These are phyloP conservation scores for Micronisus gabar DNA, from an alignment of 2,113 vertebrate genomes.

Conservation along the genomic window DNA sequence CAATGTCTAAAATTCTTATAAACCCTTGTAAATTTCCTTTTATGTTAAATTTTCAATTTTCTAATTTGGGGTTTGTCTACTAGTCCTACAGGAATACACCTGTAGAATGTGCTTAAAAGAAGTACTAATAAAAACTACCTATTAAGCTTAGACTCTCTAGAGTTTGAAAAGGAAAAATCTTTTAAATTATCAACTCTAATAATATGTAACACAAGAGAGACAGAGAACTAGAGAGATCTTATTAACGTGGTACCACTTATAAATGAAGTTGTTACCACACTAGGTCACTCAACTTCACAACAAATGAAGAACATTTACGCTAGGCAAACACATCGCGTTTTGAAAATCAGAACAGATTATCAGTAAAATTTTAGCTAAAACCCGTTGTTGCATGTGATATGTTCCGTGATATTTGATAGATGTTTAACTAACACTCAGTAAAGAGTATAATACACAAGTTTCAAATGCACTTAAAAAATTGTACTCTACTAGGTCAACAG, in stretches of 20 bases:
- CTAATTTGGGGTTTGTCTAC: background rate
- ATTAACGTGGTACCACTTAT: background rate
- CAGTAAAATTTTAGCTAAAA: background rate
- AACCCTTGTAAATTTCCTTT: background rate
- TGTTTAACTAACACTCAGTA: background rate
- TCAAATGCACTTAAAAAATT: background rate
- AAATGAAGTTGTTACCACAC: background rate
- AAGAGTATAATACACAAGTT: background rate
- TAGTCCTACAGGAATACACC: background rate
- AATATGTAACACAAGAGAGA: background rate
- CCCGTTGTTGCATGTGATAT: accelerated
- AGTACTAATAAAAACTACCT: background rate
- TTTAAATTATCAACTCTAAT: background rate
- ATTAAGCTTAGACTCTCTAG: background rate
- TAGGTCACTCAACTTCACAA: background rate
- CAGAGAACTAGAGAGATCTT: background rate
- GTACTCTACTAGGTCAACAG: background rate
- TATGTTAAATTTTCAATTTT: background rate
- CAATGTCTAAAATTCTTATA: background rate
- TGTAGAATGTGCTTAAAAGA: background rate
- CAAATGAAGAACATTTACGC: background rate
- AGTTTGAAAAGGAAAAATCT: background rate
- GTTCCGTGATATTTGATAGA: background rate
- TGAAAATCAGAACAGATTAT: background rate
- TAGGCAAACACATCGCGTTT: background rate